Percentiles rank a stretch among this genome's conserved stretches.
Evolutionary conservation across 1,140 invertebrate genomes (phyloP).

Genomic region (Diachasmimorpha longicaudata): DNA sequence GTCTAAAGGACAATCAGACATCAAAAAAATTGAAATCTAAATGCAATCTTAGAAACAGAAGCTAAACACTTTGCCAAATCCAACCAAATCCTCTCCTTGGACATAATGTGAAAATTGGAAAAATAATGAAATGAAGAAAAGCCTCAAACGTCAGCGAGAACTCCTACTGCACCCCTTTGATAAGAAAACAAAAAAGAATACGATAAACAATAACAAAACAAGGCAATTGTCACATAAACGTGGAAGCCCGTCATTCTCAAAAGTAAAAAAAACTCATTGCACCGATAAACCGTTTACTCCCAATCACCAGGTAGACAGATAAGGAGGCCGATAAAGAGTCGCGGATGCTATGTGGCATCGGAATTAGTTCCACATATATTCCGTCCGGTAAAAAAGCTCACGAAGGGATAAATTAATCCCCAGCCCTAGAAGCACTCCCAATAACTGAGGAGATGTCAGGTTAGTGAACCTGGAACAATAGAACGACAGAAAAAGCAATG

Average conservation of each 20-base stretch:
- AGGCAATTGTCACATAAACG: neutral
- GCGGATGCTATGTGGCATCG: neutral
- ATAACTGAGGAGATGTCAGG: neutral
- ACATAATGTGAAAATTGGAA: too few species aligned
- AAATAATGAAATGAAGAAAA: too few species aligned
- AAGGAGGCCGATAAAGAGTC: conserved; percentile 7
- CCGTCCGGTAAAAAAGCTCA: neutral
- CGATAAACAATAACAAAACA: too few species aligned
- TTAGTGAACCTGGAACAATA: neutral
- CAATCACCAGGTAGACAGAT: conserved; percentile 3
- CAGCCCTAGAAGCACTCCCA: neutral
- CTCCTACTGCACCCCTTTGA: too few species aligned
- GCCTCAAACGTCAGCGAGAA: too few species aligned
- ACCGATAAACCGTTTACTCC: neutral
- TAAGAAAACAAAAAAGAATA: too few species aligned
- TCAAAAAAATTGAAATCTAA: too few species aligned
- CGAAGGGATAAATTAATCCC: neutral
- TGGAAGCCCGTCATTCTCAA: neutral
- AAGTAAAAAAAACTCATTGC: neutral
- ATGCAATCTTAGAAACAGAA: too few species aligned
- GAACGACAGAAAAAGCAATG: neutral
- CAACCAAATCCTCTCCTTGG: too few species aligned
- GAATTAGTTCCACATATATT: neutral
- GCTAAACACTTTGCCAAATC: too few species aligned
- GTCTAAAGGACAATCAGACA: too few species aligned